phyloP scores from a whole-genome alignment of 2,888 invertebrate species.

The Ophion ventricosus region DNA sequence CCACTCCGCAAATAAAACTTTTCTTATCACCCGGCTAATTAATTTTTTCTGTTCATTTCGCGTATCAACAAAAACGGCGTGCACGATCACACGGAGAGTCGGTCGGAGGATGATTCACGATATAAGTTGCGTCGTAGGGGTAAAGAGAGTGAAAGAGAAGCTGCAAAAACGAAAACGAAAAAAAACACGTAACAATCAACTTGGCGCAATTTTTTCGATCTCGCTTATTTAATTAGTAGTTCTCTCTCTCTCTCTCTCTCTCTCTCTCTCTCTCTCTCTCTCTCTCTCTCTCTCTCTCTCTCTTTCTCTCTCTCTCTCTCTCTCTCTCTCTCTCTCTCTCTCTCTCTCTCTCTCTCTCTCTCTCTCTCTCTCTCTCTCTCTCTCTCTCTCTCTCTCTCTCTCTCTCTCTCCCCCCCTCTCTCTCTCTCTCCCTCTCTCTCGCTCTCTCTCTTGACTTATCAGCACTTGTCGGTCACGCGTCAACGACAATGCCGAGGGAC shows the following conservation, averaged over 20 bases:
- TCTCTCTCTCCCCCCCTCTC: conserved; percentile 1
- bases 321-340: not conserved
- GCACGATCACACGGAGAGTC: not conserved
- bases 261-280: conserved; percentile 2
- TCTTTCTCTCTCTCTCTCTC: conserved; percentile 8
- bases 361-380: conserved; percentile 4
- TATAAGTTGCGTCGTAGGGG: not conserved
- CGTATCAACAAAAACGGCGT: not conserved
- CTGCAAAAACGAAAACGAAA: not conserved
- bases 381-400: not conserved
- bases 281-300: not conserved
- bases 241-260: conserved; percentile 16
- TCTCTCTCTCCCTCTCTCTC: not conserved
- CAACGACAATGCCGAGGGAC: conserved; percentile 28
- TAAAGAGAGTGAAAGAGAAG: not conserved
- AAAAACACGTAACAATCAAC: not conserved
- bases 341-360: not conserved
- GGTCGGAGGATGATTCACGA: conserved; percentile 43
- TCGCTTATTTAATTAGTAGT: not conserved
- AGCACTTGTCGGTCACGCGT: conserved; percentile 42
- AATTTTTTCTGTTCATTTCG: conserved; percentile 8
- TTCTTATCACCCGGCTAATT: conserved; percentile 15
- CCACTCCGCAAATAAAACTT: conserved; percentile 14
- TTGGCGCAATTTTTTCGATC: conserved; percentile 20
- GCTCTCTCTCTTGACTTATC: conserved; percentile 38